Evolutionary conservation across 2,113 vertebrate genomes (phyloP), one percentile per base, ranked within the genome.

Genomic region (Riparia riparia): DNA sequence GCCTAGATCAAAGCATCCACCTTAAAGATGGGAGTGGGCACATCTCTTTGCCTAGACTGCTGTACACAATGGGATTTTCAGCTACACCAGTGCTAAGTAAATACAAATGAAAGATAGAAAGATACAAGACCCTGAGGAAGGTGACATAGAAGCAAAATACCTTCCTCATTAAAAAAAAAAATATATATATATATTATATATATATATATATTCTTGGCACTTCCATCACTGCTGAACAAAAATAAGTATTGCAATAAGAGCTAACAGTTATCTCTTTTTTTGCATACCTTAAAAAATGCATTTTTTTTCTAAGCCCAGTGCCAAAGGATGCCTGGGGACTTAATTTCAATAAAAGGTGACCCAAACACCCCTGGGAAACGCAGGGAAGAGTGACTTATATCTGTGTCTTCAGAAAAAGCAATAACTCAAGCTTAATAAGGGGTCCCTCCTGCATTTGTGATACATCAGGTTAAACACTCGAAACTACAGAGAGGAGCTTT

Each of bases 91-190:
- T 34, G n/a, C 56, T 71, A 89, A 89, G 61, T 50, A 91, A 90
- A 93, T 34, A 93, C 17, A 93, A 78, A 76, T 54, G 45, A 95
- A 85, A 25, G 82, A 93, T 51, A 70, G 45, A 95, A 85, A 25
- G 82, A 93, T 51, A 70, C 53, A 41, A 78, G 31, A 73, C 86
- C 47, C 77, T 44, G 31, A 51, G 74, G 56, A 93, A 78, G 42
- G 69, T 42, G 63, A 71, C 53, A 83, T 4, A 49, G 77, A 57
- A 86, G 57, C 54, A 83, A 93, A 88, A 86, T 86, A 61, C 25
- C 49, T 50, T 45, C 29, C 85, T 83, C 7, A 61, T 44, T 72
- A 39, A 41, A 53, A n/a, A 34, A 37, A 37, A 37, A 37, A 37
- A 37, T 37, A 37, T 37, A 37, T 37, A 37, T 37, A 37, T 37